Percentiles rank a stretch among this genome's conserved stretches.
Conservation (phyloP, 2,113 vertebrate genomes). For the Siniperca chuatsi region DNA sequence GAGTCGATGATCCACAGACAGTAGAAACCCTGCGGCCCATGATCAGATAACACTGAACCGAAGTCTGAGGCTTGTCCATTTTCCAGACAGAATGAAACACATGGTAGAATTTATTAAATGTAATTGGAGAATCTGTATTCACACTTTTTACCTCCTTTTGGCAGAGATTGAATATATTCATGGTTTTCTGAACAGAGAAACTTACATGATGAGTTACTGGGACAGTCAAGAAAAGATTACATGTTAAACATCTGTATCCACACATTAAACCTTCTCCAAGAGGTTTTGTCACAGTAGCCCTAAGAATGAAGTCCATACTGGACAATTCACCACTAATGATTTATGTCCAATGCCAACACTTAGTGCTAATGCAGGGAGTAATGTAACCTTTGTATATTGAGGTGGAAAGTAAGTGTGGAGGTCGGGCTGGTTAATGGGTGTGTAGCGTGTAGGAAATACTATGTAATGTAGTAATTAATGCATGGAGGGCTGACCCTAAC, state of each 20-base stretch:
- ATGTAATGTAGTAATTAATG: not conserved
- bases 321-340: not conserved
- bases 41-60: not conserved
- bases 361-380: not conserved
- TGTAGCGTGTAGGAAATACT: not conserved
- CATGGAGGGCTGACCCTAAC: not conserved
- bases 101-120: not conserved
- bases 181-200: constrained; percentile 1
- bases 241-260: constrained; percentile 8
- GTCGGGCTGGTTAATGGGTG: too few species aligned
- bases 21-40: not conserved
- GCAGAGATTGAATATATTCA: not conserved
- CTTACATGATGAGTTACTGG: not conserved
- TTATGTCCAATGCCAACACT: not conserved
- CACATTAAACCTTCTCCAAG: not conserved
- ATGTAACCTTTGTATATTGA: not conserved
- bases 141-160: not conserved
- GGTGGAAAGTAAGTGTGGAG: not conserved
- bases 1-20: not conserved
- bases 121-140: constrained; percentile 8
- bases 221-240: not conserved
- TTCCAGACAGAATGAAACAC: constrained; percentile 17
- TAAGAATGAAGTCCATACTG: not conserved
- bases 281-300: not conserved
- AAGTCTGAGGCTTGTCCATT: constrained; percentile 3